Evolutionary conservation across 2,888 invertebrate species (phyloP), one percentile per base, ranked within the genome.

Genomic region (Hipparchia semele): DNA sequence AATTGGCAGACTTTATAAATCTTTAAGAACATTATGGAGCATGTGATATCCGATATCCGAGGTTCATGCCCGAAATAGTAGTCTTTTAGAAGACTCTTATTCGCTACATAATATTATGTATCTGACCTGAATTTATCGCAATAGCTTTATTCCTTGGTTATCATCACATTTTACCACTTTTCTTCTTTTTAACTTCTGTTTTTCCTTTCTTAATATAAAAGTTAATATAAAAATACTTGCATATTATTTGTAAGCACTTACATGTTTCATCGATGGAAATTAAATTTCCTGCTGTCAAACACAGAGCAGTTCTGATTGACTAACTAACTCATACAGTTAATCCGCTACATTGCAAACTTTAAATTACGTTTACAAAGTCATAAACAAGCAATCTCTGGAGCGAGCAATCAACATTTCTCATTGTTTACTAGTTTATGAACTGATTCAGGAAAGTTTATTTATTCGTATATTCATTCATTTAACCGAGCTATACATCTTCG

Each of bases 261-360:
- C 74, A 77, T 74, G 78, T 79, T 64, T 23, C 33, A 69, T 61
- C 8, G 51, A 53, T 53, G 78, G 76, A 77, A 80, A 82, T 80
- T 80, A 77, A 82, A 83, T 82, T 81, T 82, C 80, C 80, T 77
- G 76, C 76, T 76, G 76, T 78, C 79, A 76, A 78, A 81, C 79
- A 79, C 77, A 77, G 76, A 75, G 73, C 71, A 66, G 70, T 33
- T 70, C 72, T 66, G 70, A 73, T 75, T 70, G 71, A 75, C 65
- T 76, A 60, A 73, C 69, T 75, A 65, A 70, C 64, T 76, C 70
- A 58, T 58, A 59, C 59, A 68, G 71, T 75, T 75, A 73, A 71
- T 71, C 68, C 54, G 53, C 74, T 74, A 71, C 71, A 77, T 78
- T 78, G 75, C 62, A 73, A 75, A 76, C 71, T 76, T 73, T 75